Conservation (phyloP, 2,888 invertebrate species). For the Sinodicranocentrus sp. region DNA sequence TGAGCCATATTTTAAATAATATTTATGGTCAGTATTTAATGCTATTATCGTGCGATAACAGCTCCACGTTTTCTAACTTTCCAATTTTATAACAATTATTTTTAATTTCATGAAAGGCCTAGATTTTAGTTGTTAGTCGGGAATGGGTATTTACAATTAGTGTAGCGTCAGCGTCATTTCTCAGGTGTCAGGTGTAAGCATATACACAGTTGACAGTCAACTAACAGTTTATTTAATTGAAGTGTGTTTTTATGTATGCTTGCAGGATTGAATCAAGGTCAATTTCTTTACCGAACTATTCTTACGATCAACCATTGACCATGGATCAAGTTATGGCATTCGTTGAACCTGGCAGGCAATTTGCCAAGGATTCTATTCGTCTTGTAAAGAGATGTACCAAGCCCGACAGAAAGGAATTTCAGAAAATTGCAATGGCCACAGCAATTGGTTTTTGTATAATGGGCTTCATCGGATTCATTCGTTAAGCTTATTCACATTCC, state of each 20-base stretch:
- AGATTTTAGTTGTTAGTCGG: no score
- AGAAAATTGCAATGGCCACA: slow-evolving; percentile 99
- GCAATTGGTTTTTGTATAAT: slow-evolving; percentile 99
- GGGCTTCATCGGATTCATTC: slow-evolving; percentile 99
- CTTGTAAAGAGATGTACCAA: slow-evolving; percentile 99
- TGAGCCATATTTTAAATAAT: no score
- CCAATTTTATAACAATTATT: no score
- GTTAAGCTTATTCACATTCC: slow-evolving; percentile 99
- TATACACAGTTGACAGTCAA: no score
- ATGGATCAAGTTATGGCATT: slow-evolving; percentile 99
- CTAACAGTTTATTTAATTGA: neutral
- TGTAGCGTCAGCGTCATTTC: no score
- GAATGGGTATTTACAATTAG: no score
- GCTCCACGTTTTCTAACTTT: no score
- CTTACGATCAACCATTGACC: neutral
- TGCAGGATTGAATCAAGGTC: slow-evolving; percentile 6
- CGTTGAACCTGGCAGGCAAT: slow-evolving; percentile 96
- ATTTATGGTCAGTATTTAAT: no score
- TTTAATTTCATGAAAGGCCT: no score
- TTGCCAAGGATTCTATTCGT: slow-evolving; percentile 98
- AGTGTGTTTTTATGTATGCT: neutral
- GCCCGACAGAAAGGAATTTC: slow-evolving; percentile 99
- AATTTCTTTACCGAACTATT: neutral
- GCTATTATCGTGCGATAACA: no score
- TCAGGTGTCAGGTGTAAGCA: no score